phyloP scores from a whole-genome alignment of 2,888 invertebrate species.

The Drosophila prolongata region DNA sequence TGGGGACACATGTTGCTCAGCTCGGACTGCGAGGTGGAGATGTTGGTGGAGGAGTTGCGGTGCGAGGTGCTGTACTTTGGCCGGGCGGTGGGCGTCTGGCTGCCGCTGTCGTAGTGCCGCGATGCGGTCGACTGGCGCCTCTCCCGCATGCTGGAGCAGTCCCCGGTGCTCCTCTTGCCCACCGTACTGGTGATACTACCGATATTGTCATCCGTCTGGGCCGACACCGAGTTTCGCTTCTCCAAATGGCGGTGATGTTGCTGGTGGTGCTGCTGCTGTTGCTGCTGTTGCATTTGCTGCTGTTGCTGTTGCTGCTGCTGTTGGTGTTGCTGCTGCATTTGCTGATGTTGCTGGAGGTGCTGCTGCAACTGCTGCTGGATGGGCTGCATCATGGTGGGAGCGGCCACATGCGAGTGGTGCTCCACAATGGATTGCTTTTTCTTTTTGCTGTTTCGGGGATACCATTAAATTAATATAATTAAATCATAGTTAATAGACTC shows the following conservation, averaged over 20 bases:
- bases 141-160: slow-evolving; percentile 74
- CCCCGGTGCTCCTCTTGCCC: slow-evolving; percentile 76
- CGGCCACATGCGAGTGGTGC: slow-evolving; percentile 51
- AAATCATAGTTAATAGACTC: slow-evolving; percentile 35
- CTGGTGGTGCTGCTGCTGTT: slow-evolving; percentile 70
- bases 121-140: slow-evolving; percentile 80
- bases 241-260: slow-evolving; percentile 78
- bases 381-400: slow-evolving; percentile 62
- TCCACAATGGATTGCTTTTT: slow-evolving; percentile 68
- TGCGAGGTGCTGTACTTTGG: slow-evolving; percentile 81
- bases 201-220: slow-evolving; percentile 82
- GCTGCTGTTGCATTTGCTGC: slow-evolving; percentile 54
- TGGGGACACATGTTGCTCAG: slow-evolving; percentile 83
- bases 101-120: slow-evolving; percentile 80
- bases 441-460: slow-evolving; percentile 62
- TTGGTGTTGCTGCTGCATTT: slow-evolving; percentile 49
- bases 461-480: background rate
- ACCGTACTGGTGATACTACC: slow-evolving; percentile 72
- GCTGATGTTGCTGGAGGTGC: slow-evolving; percentile 47
- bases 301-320: slow-evolving; percentile 59
- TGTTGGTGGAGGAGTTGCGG: slow-evolving; percentile 82
- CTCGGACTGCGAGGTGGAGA: slow-evolving; percentile 83
- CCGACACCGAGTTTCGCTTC: slow-evolving; percentile 83
- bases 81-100: slow-evolving; percentile 81
- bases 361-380: slow-evolving; percentile 64